phyloP scores from a whole-genome alignment of 2,888 invertebrate species.

The Cantharis rustica region DNA sequence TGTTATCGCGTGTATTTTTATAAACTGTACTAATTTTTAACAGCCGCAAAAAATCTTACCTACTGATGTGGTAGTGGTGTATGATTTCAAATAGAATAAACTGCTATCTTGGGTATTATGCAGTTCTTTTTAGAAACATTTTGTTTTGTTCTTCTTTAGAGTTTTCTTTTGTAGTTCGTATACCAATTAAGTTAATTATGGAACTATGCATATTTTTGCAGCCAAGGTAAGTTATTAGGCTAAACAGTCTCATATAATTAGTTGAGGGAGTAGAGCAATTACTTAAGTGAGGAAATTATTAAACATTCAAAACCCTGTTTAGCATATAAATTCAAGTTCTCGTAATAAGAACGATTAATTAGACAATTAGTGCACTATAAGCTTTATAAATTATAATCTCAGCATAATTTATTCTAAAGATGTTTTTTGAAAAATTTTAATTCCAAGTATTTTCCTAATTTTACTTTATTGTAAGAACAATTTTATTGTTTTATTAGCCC shows the following conservation, averaged over 20 bases:
- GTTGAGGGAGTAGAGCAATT: slow-evolving; percentile 32
- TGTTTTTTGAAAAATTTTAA: slow-evolving; percentile 42
- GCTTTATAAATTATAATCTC: slow-evolving; percentile 8
- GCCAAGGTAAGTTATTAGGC: background rate
- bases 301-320: slow-evolving; percentile 35
- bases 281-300: slow-evolving; percentile 37
- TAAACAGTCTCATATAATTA: slow-evolving; percentile 11
- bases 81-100: background rate
- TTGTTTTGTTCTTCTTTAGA: background rate
- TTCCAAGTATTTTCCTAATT: slow-evolving; percentile 33
- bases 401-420: background rate
- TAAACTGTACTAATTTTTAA: no score
- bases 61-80: no score
- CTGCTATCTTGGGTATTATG: background rate
- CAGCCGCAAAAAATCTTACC: no score
- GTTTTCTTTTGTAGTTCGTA: background rate
- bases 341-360: slow-evolving; percentile 35
- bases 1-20: no score
- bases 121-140: background rate
- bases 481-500: slow-evolving; percentile 46
- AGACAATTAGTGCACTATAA: slow-evolving; percentile 34
- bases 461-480: slow-evolving; percentile 44
- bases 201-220: background rate
- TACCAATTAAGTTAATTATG: background rate
- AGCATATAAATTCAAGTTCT: slow-evolving; percentile 32